Evolutionary conservation across 1,140 invertebrate species (phyloP), one percentile per base, ranked within the genome.

Genomic region (Latrodectus geometricus): DNA sequence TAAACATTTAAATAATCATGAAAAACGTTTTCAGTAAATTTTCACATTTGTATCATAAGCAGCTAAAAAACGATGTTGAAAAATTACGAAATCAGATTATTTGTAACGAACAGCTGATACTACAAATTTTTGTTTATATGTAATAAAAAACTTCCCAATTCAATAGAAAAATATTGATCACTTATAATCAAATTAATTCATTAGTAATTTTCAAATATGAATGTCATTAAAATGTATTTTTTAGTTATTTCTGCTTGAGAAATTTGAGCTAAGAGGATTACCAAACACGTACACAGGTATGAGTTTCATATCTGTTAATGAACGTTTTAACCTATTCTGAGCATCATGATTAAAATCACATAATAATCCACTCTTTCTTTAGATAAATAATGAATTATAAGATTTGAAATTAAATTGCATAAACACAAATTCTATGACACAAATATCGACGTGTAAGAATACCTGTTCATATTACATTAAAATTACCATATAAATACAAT

Each of bases 201-300:
- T 35, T 35, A 3, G 5, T 35, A 35, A 35, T 35, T 35, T 35
- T 35, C 35, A 35, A 35, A 35, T 35, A 35, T 35, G 35, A 35
- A 35, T 35, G 35, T 35, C 35, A 35, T 35, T 35, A 35, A 35
- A 35, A 35, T 35, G 35, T 3, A 35, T 35, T 35, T 35, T 35
- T 35, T 35, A 35, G 35, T 61, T 61, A 61, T 17, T 14, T 61
- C 17, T 14, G 54, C 11, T 61, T 8, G 35, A 61, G 54, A 61
- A 61, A 61, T 61, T 61, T 61, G 75, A 88, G 54, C 76, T 80
- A 78, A 79, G 68, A 72, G 77, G 35, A 88, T 61, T 86, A 75
- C 52, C 54, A 76, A 88, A 69, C 77, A 73, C 72, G 77, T 68
- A 78, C 74, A 79, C 74, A 75, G 80, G 61, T 66, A 69, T 77